Base-by-base conservation (phyloP, 2,113 vertebrate species). In the Pycnonotus jocosus region DNA sequence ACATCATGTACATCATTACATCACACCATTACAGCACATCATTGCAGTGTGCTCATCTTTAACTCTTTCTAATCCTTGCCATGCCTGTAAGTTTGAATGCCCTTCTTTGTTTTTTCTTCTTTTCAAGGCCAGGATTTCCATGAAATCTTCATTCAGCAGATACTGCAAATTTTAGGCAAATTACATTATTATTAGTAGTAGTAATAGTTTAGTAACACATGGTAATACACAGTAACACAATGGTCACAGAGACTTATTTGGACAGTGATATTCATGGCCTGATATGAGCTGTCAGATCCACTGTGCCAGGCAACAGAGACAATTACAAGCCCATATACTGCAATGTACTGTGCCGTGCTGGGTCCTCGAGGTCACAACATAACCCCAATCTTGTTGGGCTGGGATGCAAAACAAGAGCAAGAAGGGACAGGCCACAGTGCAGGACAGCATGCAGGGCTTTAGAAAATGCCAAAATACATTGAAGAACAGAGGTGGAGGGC, bases 271-370 rank as follows among this genome's bases (percentile, higher is more conserved):
- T 24, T 62, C 19, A 33, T 35, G 44, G 18, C 18, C 19, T 15
- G 30, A 10, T 50, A n/a, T 2, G 18, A 90, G 24, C n/a, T 72
- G 22, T 21, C 2, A 0, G 33, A 48, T 33, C 15, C 44, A 17
- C 21, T 44, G 35, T 53, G 28, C 30, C 35, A 64, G 62, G n/a
- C 37, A 69, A 11, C 22, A 31, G n/a, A 40, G 45, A 25, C 15
- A 3, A 45, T 51, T 21, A n/a, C 9, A 57, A 51, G 10, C 6
- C 24, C 5, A 1, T 11, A 11, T 6, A 3, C 38, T 30, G 5
- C 0, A 1, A 3, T 6, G 14, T 27, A 10, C 38, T n/a, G 23
- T 1, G 2, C 10, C 47, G 4, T 66, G 19, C 21, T 2, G 5
- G 2, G 4, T 53, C 20, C 21, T 56, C 8, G 4, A 24, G 7